These are phyloP conservation scores for Porites divaricata DNA, from an alignment of 92 coral and sea anemone species.

Conservation along the genomic window DNA sequence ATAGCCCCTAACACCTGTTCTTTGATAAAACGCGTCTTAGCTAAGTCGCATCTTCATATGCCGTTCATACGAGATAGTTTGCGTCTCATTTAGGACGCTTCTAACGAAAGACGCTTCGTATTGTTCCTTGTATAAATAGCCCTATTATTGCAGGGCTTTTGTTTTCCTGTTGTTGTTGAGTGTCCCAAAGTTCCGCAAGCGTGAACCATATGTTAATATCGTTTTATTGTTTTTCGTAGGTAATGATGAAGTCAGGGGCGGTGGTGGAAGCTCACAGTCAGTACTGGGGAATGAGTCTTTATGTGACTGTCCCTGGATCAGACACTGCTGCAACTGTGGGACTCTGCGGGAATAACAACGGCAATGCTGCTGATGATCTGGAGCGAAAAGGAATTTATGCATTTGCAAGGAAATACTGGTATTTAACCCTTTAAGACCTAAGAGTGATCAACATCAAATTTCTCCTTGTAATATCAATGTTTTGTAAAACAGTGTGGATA, in stretches of 20 bases:
- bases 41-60: no score
- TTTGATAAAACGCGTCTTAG: no score
- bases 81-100: no score
- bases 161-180: no score
- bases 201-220: not conserved
- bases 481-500: no score
- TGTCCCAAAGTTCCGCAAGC: not conserved
- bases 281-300: constrained; percentile 76
- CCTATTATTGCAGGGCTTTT: no score
- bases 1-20: no score
- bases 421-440: not conserved
- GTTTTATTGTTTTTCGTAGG: constrained; percentile 36
- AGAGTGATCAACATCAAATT: no score
- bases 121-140: no score
- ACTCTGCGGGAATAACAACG: constrained; percentile 86
- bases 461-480: no score
- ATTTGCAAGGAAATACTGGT: constrained; percentile 77
- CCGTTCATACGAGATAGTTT: no score
- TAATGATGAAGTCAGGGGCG: constrained; percentile 77
- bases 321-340: constrained; percentile 70
- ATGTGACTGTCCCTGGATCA: constrained; percentile 69
- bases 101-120: no score
- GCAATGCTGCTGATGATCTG: constrained; percentile 67
- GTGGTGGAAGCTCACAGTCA: constrained; percentile 60
- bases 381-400: constrained; percentile 60